These are phyloP conservation scores for Rhinolophus sinicus DNA, from an alignment of 2,113 vertebrate genomes.

Conservation along the genomic window DNA sequence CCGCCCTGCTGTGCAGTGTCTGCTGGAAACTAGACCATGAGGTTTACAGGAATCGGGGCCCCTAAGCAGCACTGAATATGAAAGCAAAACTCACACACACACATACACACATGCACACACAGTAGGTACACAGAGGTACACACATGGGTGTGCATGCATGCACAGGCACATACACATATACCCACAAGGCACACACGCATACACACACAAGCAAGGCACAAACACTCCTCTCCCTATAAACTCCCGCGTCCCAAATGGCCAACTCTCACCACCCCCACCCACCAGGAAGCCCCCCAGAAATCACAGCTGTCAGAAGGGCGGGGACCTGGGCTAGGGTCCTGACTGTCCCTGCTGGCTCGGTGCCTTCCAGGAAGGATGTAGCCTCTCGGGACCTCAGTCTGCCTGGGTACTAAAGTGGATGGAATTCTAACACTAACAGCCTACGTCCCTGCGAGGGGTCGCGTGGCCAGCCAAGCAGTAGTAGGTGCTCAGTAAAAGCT, in stretches of 20 bases:
- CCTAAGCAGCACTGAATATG: constrained; percentile 75
- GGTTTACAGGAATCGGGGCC: constrained; percentile 83
- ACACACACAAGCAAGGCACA: too few species aligned
- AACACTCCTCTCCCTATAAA: not conserved
- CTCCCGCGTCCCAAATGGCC: not conserved
- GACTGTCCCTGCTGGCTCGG: not conserved
- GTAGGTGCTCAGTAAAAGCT: not conserved
- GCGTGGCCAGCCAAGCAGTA: not conserved
- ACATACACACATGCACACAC: not conserved
- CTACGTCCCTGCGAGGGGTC: not conserved
- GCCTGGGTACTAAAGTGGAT: not conserved
- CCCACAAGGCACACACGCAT: too few species aligned
- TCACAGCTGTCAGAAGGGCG: not conserved
- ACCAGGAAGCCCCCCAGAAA: not conserved
- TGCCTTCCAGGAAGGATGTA: not conserved
- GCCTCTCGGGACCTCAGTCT: not conserved
- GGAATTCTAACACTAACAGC: too few species aligned
- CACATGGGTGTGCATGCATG: accelerated
- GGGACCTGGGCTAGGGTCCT: not conserved
- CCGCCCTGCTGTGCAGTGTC: accelerated
- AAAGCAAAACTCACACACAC: constrained; percentile 67
- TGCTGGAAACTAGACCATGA: constrained; percentile 76
- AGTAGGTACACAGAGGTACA: not conserved
- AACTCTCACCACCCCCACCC: not conserved
- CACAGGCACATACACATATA: too few species aligned